Conservation (phyloP, 2,888 invertebrate genomes). For the Caenorhabditis sp. region DNA sequence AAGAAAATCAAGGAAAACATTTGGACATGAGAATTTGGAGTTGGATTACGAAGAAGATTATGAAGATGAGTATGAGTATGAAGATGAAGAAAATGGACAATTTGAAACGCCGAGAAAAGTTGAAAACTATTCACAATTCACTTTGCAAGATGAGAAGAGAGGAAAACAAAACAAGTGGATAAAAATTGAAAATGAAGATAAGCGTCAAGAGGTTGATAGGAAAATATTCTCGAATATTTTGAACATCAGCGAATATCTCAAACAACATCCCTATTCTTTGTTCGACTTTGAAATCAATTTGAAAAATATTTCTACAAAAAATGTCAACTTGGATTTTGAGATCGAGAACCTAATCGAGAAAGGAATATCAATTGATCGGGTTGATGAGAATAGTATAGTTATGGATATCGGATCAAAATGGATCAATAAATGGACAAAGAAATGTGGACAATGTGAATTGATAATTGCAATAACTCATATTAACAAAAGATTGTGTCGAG, state of each 20-base stretch:
- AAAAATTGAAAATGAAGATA: not conserved
- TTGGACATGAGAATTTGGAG: not conserved
- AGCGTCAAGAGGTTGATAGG: not conserved
- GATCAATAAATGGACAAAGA: not conserved
- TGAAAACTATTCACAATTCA: too few species aligned
- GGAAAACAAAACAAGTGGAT: too few species aligned
- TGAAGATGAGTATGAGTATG: too few species aligned
- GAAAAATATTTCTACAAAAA: not conserved
- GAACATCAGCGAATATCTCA: not conserved
- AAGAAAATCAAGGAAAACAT: not conserved
- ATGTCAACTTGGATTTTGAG: not conserved
- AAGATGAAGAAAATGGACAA: too few species aligned
- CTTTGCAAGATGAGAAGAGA: too few species aligned
- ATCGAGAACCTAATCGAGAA: not conserved
- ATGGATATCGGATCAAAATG: not conserved
- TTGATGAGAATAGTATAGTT: not conserved
- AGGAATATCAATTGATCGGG: not conserved
- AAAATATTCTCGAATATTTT: not conserved
- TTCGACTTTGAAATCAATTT: not conserved
- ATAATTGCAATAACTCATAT: not conserved
- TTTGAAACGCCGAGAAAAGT: too few species aligned
- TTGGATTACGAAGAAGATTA: not conserved
- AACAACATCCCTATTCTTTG: not conserved
- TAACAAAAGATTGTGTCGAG: not conserved
- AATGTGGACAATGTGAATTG: not conserved